Conservation (phyloP, 2,888 invertebrate species). For the Cerastis rubricosa region DNA sequence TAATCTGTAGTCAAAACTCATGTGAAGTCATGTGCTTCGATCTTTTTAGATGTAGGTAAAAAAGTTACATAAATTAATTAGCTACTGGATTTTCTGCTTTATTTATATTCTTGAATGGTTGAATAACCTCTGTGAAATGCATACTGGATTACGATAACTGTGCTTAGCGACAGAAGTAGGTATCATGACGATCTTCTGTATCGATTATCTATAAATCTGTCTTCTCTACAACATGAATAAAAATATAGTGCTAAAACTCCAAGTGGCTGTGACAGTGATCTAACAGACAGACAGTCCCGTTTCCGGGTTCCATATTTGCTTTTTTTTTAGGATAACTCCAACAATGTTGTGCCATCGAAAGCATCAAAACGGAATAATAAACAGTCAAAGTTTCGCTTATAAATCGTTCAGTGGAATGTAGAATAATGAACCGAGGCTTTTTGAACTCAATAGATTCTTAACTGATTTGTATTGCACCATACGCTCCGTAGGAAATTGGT, state of each 20-base stretch:
- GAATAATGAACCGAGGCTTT: constrained; percentile 15
- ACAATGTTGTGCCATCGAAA: background rate
- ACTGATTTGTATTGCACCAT: constrained; percentile 38
- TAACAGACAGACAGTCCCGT: background rate
- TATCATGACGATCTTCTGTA: background rate
- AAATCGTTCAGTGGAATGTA: background rate
- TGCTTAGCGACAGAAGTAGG: background rate
- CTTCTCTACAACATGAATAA: background rate
- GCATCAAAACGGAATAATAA: background rate
- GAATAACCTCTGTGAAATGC: background rate
- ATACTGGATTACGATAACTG: background rate
- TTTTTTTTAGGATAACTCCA: background rate
- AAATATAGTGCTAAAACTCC: background rate
- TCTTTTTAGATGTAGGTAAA: background rate
- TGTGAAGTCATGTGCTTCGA: background rate
- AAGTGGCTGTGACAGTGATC: background rate
- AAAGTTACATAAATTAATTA: background rate
- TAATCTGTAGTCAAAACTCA: background rate
- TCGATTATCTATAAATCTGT: background rate
- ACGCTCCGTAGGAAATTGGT: constrained; percentile 22
- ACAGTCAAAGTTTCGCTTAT: background rate
- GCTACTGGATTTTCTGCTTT: background rate
- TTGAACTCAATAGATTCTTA: constrained; percentile 39
- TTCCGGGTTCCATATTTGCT: background rate
- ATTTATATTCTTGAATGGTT: background rate